phyloP scores from a whole-genome alignment of 2,797 vertebrate species.

The Oreonectes daqikongensis region DNA sequence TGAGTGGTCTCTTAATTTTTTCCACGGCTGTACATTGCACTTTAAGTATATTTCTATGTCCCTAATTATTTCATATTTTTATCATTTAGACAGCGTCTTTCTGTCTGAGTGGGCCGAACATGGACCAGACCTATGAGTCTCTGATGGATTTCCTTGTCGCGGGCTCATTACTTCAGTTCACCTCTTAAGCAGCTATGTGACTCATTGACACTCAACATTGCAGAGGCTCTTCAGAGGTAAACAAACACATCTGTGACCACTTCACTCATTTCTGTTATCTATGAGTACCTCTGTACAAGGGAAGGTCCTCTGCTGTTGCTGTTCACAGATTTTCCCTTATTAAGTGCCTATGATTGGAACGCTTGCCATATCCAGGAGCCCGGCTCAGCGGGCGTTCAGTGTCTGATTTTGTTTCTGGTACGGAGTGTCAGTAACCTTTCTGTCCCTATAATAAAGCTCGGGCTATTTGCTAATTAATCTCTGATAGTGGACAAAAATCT shows the following conservation, averaged over 20 bases:
- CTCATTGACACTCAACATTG: slow-evolving; percentile 7
- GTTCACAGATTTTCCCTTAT: slow-evolving; percentile 26
- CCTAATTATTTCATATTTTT: no score
- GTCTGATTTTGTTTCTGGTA: slow-evolving; percentile 59
- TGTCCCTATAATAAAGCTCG: slow-evolving; percentile 57
- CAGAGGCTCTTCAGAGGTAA: slow-evolving; percentile 32
- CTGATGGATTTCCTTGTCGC: neutral
- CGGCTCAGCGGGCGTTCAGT: slow-evolving; percentile 57
- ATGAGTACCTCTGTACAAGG: neutral
- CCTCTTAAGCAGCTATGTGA: slow-evolving; percentile 3
- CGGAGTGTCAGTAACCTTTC: slow-evolving; percentile 65
- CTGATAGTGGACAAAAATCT: slow-evolving; percentile 53
- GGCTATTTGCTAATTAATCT: slow-evolving; percentile 73
- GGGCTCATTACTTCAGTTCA: slow-evolving; percentile 6
- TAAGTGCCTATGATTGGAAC: slow-evolving; percentile 17
- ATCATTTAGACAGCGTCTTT: neutral
- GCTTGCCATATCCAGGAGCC: neutral
- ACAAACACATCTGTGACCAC: slow-evolving; percentile 4
- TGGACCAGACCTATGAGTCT: neutral
- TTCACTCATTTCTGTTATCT: neutral
- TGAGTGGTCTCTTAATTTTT: no score
- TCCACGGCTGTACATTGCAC: no score
- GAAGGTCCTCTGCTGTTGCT: neutral
- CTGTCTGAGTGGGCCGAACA: neutral
- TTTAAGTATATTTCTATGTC: no score